These are phyloP conservation scores for Leucoptera coffeella DNA, from an alignment of 2,888 invertebrate species.

Conservation along the genomic window DNA sequence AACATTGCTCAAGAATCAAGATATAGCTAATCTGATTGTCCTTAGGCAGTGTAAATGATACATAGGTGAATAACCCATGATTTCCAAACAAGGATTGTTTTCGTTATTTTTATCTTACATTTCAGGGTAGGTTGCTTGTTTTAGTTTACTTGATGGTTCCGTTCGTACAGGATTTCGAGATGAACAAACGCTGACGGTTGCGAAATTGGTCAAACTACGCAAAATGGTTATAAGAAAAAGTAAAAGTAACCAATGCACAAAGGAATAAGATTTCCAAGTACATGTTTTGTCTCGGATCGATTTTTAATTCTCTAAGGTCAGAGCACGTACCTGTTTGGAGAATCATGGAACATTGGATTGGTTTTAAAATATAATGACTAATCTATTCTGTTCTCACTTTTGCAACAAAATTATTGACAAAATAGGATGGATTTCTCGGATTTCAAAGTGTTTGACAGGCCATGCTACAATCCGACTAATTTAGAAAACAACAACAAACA, in stretches of 20 bases:
- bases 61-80: background rate
- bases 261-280: conserved; percentile 1
- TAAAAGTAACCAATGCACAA: conserved; percentile 27
- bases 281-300: background rate
- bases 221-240: conserved; percentile 15
- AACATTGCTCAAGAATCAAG: too few relatives aligned
- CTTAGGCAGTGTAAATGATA: background rate
- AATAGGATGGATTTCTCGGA: conserved; percentile 25
- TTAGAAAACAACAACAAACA: conserved; percentile 7
- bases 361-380: conserved; percentile 28
- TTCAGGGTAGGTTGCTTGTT: background rate
- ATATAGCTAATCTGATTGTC: too few relatives aligned
- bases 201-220: conserved; percentile 1
- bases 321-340: background rate
- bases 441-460: conserved; percentile 9
- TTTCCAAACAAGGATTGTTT: background rate
- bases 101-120: background rate
- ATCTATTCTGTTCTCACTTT: conserved; percentile 7
- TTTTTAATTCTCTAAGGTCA: background rate
- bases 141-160: background rate
- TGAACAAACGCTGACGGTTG: too few relatives aligned
- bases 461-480: conserved; percentile 16
- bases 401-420: conserved; percentile 15
- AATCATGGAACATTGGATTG: conserved; percentile 31
- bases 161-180: background rate